Evolutionary conservation across 2,797 vertebrate genomes (phyloP).

Genomic region (Dendrocincla fuliginosa): DNA sequence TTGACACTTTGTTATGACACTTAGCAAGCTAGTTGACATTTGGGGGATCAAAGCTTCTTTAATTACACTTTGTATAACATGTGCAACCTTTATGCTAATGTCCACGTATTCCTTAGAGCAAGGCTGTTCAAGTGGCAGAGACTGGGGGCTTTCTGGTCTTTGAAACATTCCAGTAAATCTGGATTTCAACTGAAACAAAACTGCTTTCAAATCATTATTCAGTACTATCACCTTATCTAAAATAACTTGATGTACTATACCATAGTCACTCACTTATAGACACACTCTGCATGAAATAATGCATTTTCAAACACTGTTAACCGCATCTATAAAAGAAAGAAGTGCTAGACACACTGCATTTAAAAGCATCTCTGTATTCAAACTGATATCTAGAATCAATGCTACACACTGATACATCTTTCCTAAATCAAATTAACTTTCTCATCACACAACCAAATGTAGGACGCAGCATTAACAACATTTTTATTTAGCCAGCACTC

Average conservation of each 20-base stretch:
- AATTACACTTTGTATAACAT: constrained; percentile 83
- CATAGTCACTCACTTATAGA: constrained; percentile 40
- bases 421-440: neutral
- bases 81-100: constrained; percentile 85
- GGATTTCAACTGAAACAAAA: neutral
- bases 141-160: neutral
- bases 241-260: constrained; percentile 57
- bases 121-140: constrained; percentile 66
- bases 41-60: constrained; percentile 83
- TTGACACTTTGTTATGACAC: constrained; percentile 86
- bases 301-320: constrained; percentile 66
- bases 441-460: neutral
- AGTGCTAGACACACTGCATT: constrained; percentile 48
- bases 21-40: constrained; percentile 85
- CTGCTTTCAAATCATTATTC: constrained; percentile 37
- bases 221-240: constrained; percentile 45
- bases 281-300: constrained; percentile 41
- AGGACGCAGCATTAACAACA: neutral
- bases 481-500: neutral
- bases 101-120: constrained; percentile 77
- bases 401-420: neutral
- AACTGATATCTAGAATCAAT: constrained; percentile 11
- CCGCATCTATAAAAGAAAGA: constrained; percentile 58
- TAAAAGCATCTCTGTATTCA: constrained; percentile 18
- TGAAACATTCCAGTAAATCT: constrained; percentile 33